Evolutionary conservation across 2,888 invertebrate species (phyloP).

Genomic region (Machimus rusticus): DNA sequence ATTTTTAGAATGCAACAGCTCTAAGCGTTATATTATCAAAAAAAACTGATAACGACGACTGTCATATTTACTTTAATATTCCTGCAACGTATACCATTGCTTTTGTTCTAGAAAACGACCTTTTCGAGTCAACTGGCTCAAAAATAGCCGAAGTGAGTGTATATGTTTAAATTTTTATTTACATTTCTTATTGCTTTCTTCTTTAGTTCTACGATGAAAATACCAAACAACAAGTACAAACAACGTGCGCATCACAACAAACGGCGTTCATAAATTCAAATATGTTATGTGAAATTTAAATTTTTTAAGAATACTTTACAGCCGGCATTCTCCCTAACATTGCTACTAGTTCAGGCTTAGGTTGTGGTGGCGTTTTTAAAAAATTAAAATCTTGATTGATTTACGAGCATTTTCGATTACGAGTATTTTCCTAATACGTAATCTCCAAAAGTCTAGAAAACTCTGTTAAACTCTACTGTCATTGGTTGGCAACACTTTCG

Average conservation of each 20-base stretch:
- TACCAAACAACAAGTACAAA: slow-evolving; percentile 57
- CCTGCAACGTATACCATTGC: slow-evolving; percentile 74
- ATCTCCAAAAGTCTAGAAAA: too few species aligned
- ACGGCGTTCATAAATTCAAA: slow-evolving; percentile 77
- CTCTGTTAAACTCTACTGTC: too few species aligned
- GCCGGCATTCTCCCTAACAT: slow-evolving; percentile 54
- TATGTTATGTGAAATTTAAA: slow-evolving; percentile 29
- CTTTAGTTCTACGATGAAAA: slow-evolving; percentile 62
- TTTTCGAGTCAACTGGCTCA: slow-evolving; percentile 50
- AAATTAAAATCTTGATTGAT: too few species aligned
- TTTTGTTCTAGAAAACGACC: slow-evolving; percentile 66
- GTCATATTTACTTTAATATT: slow-evolving; percentile 72
- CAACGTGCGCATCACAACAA: slow-evolving; percentile 65
- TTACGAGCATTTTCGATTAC: too few species aligned
- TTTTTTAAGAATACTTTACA: background rate
- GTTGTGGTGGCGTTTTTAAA: slow-evolving; percentile 69
- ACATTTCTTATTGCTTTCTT: background rate
- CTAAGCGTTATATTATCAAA: slow-evolving; percentile 71
- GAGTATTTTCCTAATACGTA: too few species aligned
- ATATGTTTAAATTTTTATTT: background rate
- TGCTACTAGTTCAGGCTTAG: slow-evolving; percentile 68
- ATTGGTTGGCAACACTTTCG: too few species aligned
- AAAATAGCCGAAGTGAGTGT: background rate
- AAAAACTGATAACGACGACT: slow-evolving; percentile 58
- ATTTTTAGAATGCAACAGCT: slow-evolving; percentile 60